phyloP scores from a whole-genome alignment of 2,888 invertebrate species.

The Patella caerulea region DNA sequence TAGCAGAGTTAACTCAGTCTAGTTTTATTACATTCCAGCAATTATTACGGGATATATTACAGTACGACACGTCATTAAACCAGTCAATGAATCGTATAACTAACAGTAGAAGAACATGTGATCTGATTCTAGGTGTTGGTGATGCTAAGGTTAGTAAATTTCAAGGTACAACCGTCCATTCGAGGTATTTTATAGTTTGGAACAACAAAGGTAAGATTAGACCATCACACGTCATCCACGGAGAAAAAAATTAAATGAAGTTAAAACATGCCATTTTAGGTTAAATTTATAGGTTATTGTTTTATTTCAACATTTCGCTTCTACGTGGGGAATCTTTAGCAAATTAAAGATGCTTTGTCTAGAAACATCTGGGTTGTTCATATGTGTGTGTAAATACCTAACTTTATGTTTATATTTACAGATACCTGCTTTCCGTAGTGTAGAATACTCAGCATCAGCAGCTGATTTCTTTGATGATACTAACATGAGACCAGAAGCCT shows the following conservation, averaged over 20 bases:
- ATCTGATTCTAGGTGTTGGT: conserved; percentile 55
- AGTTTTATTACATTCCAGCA: conserved; percentile 32
- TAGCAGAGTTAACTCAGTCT: too few relatives aligned
- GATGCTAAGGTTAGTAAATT: conserved; percentile 47
- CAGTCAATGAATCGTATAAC: conserved; percentile 43
- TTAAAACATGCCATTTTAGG: too few relatives aligned
- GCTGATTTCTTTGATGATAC: conserved; percentile 53
- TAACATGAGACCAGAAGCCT: conserved; percentile 44
- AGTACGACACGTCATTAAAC: conserved; percentile 46
- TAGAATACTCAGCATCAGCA: conserved; percentile 53
- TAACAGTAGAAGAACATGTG: conserved; percentile 46
- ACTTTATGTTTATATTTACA: conserved; percentile 10
- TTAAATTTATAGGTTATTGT: too few relatives aligned
- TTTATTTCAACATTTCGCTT: too few relatives aligned
- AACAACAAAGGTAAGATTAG: too few relatives aligned
- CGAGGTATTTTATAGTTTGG: too few relatives aligned
- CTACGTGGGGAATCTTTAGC: too few relatives aligned
- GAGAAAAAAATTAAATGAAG: too few relatives aligned
- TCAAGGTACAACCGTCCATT: background rate
- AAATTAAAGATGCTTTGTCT: too few relatives aligned
- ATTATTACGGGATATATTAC: conserved; percentile 51
- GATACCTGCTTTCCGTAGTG: conserved; percentile 43
- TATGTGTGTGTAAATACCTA: too few relatives aligned
- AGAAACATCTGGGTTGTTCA: too few relatives aligned
- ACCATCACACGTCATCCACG: too few relatives aligned